phyloP scores from a whole-genome alignment of 2,113 vertebrate species.

The Epinephelus moara region DNA sequence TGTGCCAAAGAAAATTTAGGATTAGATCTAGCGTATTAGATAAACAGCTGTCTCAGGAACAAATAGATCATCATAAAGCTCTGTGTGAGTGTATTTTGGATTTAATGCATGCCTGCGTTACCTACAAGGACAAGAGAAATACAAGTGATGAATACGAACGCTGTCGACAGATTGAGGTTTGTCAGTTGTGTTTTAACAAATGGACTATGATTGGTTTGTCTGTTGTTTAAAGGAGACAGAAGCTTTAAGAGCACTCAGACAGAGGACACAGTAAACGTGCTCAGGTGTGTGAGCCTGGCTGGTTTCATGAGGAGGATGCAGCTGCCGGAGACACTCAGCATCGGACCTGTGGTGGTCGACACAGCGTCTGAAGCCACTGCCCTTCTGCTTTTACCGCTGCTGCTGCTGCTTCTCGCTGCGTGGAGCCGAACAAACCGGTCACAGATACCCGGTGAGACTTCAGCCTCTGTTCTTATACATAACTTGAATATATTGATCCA shows the following conservation, averaged over 20 bases:
- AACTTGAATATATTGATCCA: neutral
- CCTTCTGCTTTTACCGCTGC: slow-evolving; percentile 83
- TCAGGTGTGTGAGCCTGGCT: neutral
- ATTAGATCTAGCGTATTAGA: neutral
- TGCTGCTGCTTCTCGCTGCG: slow-evolving; percentile 83
- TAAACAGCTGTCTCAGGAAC: neutral
- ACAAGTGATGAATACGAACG: slow-evolving; percentile 77
- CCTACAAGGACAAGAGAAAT: slow-evolving; percentile 72
- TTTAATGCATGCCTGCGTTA: slow-evolving; percentile 44
- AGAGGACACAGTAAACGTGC: neutral
- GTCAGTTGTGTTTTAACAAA: neutral
- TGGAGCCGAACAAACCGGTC: slow-evolving; percentile 83
- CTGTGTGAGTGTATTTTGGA: slow-evolving; percentile 31
- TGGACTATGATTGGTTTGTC: slow-evolving; percentile 63
- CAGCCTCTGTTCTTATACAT: neutral
- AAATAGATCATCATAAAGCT: slow-evolving; percentile 13
- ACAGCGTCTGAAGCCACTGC: slow-evolving; percentile 61
- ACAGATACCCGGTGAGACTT: slow-evolving; percentile 87
- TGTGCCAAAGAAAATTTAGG: too few relatives aligned
- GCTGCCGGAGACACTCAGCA: slow-evolving; percentile 70
- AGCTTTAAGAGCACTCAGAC: neutral
- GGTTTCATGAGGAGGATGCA: slow-evolving; percentile 74
- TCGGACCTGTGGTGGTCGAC: slow-evolving; percentile 65
- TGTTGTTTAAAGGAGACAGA: slow-evolving; percentile 25
- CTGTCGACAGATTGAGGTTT: slow-evolving; percentile 54